These are phyloP conservation scores for Campopleginae sp. DNA, from an alignment of 2,888 invertebrate species.

Conservation along the genomic window DNA sequence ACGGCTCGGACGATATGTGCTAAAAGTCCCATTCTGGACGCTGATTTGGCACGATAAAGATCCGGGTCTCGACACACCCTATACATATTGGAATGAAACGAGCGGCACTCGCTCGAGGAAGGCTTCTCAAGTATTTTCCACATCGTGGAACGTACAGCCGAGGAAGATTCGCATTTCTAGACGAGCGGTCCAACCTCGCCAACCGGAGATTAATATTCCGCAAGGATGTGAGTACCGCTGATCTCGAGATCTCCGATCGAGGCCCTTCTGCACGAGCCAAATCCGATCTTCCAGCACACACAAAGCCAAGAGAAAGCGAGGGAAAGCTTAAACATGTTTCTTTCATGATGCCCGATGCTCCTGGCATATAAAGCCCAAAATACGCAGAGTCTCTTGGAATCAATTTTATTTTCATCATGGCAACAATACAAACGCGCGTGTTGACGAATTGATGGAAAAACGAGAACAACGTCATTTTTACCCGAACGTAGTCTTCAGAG, in stretches of 20 bases:
- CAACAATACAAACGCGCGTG: too few relatives aligned
- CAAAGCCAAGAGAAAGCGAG: neutral
- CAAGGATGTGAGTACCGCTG: constrained; percentile 66
- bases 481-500: neutral
- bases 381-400: neutral
- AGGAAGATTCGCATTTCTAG: constrained; percentile 68
- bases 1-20: neutral
- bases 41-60: neutral
- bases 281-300: constrained; percentile 50
- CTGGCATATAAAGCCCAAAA: neutral
- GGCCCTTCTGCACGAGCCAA: constrained; percentile 23
- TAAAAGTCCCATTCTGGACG: neutral
- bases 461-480: too few relatives aligned
- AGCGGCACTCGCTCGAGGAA: constrained; percentile 32
- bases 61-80: neutral
- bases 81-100: constrained; percentile 3
- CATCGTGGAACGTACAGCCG: constrained; percentile 73
- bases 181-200: constrained; percentile 37
- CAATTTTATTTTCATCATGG: too few relatives aligned
- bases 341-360: neutral
- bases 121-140: constrained; percentile 70
- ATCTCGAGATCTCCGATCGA: constrained; percentile 66
- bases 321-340: neutral
- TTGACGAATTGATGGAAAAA: too few relatives aligned
- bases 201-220: constrained; percentile 76